phyloP scores from a whole-genome alignment of 2,797 vertebrate genomes.

The Acanthiza pusilla region DNA sequence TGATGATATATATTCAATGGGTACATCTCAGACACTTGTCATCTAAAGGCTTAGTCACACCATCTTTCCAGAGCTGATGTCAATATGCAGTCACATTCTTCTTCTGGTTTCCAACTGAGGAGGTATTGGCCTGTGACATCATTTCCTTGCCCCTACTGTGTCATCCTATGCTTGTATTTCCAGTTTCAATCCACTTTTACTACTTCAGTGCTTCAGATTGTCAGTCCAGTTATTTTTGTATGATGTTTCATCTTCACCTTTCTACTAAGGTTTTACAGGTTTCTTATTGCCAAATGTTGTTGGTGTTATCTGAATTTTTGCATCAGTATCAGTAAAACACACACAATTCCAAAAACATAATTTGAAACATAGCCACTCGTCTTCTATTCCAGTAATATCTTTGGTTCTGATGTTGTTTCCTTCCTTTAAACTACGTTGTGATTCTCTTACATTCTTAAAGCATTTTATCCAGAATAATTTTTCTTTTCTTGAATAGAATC shows the following conservation, averaged over 20 bases:
- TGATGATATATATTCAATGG: not conserved
- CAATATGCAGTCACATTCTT: not conserved
- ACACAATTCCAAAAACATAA: not conserved
- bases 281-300: not conserved
- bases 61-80: not conserved
- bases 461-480: not conserved
- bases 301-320: not conserved
- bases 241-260: not conserved
- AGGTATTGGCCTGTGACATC: not conserved
- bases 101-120: not conserved
- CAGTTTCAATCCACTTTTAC: not conserved
- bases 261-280: not conserved
- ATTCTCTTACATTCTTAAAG: not conserved
- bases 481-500: not conserved
- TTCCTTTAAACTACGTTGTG: not conserved
- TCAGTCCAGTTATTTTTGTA: not conserved
- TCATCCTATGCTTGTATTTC: not conserved
- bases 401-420: not conserved
- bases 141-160: not conserved
- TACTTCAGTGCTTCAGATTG: not conserved
- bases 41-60: not conserved
- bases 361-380: not conserved
- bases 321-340: not conserved
- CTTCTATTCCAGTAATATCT: not conserved
- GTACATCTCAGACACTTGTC: not conserved